A percentile compares a stretch with the other conserved stretches of the same genome.
phyloP scores from a whole-genome alignment of 2,797 vertebrate species.

The Phaenicophaeus curvirostris region DNA sequence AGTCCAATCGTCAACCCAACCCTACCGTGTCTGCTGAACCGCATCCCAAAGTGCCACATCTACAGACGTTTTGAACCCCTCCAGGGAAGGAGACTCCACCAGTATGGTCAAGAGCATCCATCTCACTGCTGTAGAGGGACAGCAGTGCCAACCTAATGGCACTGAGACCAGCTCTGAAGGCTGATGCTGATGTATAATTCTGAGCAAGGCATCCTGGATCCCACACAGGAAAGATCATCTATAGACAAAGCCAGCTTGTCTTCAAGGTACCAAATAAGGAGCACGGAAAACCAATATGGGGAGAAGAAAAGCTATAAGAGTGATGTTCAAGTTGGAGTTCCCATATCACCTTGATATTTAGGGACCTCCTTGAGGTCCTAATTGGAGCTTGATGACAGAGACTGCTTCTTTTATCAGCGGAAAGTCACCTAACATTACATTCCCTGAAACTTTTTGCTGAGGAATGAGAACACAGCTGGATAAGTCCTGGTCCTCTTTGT shows the following conservation, averaged over 20 bases:
- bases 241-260: background rate
- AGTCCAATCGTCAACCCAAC: too few relatives aligned
- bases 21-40: too few relatives aligned
- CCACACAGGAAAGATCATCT: background rate
- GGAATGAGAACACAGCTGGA: background rate
- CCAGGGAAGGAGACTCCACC: too few relatives aligned
- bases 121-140: background rate
- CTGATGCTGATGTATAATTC: background rate
- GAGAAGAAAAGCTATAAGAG: background rate
- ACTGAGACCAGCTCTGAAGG: background rate
- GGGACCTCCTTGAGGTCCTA: background rate
- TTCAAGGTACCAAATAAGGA: background rate
- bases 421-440: background rate
- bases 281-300: background rate
- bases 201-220: background rate
- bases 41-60: too few relatives aligned
- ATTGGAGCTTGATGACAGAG: background rate
- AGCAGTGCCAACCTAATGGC: background rate
- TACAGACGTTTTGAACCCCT: too few relatives aligned
- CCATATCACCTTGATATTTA: background rate
- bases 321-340: background rate
- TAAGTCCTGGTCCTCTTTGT: fast-evolving
- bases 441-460: background rate
- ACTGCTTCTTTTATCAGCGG: too few relatives aligned
- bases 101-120: background rate